Conservation (phyloP, 1,140 invertebrate genomes). For the Oreohelix idahoensis region DNA sequence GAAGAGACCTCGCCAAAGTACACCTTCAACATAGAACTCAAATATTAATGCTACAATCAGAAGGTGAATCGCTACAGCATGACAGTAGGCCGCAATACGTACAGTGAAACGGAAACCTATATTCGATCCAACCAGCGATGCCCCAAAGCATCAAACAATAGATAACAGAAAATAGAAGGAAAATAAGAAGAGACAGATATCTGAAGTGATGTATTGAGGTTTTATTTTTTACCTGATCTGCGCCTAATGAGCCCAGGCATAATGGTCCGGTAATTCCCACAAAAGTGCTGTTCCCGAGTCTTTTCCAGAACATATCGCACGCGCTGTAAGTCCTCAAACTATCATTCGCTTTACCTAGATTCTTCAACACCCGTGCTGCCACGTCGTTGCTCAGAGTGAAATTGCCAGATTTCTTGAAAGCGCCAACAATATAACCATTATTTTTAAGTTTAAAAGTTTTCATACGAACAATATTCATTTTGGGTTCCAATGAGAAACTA, state of each 20-base stretch:
- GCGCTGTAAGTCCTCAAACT: neutral
- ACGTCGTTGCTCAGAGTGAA: neutral
- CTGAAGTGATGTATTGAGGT: too few species aligned
- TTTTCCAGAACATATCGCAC: constrained; percentile 37
- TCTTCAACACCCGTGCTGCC: neutral
- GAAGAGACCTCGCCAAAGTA: too few species aligned
- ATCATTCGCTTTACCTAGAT: neutral
- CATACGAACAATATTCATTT: constrained; percentile 18
- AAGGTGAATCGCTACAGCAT: too few species aligned
- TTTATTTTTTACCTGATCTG: constrained; percentile 32
- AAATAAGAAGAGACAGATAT: too few species aligned
- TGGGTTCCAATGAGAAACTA: constrained; percentile 11
- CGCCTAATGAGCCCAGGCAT: constrained; percentile 19
- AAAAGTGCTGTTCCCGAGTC: neutral
- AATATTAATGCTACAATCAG: too few species aligned
- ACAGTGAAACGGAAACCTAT: too few species aligned
- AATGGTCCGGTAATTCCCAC: constrained; percentile 12
- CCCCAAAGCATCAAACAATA: too few species aligned
- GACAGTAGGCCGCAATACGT: too few species aligned
- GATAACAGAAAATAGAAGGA: too few species aligned
- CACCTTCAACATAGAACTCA: too few species aligned
- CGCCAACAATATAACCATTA: neutral
- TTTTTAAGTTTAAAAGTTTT: constrained; percentile 1
- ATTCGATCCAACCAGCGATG: too few species aligned
- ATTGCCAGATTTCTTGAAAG: neutral